Evolutionary conservation across 2,113 vertebrate genomes (phyloP), one percentile per base, ranked within the genome.

Genomic region (Notothenia rossii): DNA sequence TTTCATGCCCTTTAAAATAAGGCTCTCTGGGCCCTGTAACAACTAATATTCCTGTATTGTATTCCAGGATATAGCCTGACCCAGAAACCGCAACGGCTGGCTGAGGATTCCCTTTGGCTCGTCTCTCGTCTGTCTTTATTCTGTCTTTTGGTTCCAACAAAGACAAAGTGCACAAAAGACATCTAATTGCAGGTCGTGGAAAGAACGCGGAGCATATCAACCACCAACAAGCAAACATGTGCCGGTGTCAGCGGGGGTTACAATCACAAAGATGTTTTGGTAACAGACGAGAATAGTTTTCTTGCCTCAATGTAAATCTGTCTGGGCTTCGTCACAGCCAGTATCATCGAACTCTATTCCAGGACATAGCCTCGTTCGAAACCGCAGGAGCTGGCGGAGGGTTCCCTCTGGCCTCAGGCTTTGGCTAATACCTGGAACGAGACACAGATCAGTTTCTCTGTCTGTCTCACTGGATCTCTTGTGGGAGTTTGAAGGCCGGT

Each of bases 331-430:
- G 18, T 82, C 61, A 85, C 72, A 71, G 81, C 75, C 64, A 79
- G 65, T 81, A 58, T 77, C 48, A 17, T 64, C 3, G 53, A 64
- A 40, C 88, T 78, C 62, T 77, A 59, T 84, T 92, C 87, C 85
- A 86, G 88, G 82, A 86, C 50, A 48, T 84, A 88, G 80, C 50
- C 85, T 25, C 33, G 12, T 88, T 80, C 82, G 88, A 91, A 91
- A 81, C 89, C 91, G 61, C 87, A 80, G 78, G 81, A 60, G 77
- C 87, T 90, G 89, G 89, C 92, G 59, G 81, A 90, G 86, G 85
- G 74, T 85, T 86, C 82, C 88, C 88, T 69, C 55, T 79, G 80
- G 83, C 80, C 78, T 59, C 53, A 40, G 86, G 67, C 83, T 55
- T 29, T 54, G 85, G 85, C 85, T 88, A 88, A 87, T 90, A 90